Evolutionary conservation across 2,888 invertebrate genomes (phyloP), one percentile per base, ranked within the genome.

Genomic region (Cantharis flavilabris): DNA sequence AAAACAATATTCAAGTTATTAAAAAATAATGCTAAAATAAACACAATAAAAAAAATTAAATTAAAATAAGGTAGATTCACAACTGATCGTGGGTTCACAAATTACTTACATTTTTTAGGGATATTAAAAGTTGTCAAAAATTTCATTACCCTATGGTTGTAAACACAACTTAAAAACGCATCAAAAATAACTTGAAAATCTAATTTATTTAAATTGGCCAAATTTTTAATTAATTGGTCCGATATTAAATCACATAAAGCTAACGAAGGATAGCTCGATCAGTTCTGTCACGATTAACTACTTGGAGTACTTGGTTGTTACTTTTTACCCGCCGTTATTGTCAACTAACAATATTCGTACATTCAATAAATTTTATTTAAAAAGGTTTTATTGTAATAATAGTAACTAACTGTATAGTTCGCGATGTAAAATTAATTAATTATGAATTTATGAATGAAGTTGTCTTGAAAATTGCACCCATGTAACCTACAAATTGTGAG

Each of bases 401-500:
- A 49, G 7, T 49, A 49, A 49, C n/a, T n/a, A 49, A 49, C n/a
- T 49, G n/a, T n/a, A n/a, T 49, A 49, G 49, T n/a, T 49, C 9
- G 49, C 49, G 49, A 49, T 49, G 49, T 49, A 49, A 49, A 49
- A n/a, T 9, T 49, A n/a, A n/a, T n/a, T 49, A 13, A n/a, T 49
- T 49, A 49, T 49, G 7, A 49, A 49, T 49, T 5, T 49, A 49
- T 7, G 49, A 49, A 49, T 49, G 49, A 49, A 49, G n/a, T 5
- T 5, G n/a, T 70, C 13, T 13, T 26, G 30, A 65, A 67, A 18
- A 49, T 72, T 71, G 23, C 9, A 75, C 14, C 16, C 69, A 72
- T 62, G 4, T 78, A 78, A 78, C 78, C 78, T 78, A 70, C 73
- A 73, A 72, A 14, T 28, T 62, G 49, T 69, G 26, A 30, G 78